Base-by-base conservation (phyloP, 2,888 invertebrate species). In the Endomychus coccineus region DNA sequence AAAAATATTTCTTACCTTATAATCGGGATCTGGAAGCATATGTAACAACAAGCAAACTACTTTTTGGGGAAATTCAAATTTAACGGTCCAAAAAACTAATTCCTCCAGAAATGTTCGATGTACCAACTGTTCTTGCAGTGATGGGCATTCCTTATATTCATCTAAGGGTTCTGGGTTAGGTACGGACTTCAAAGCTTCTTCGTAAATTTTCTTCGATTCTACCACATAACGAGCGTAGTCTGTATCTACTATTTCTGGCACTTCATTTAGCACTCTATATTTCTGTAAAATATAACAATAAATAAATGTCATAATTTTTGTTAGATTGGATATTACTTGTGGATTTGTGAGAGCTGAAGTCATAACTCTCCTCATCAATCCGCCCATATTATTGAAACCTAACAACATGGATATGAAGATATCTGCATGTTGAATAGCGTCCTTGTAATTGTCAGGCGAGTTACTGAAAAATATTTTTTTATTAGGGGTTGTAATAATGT, bases 31-130 rank as follows among this genome's bases (percentile, higher is more conserved):
- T 2, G 95, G 95, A 55, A 97, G 70, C 83, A 97, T 87, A 61
- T 94, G 92, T 34, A 97, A 75, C 42, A 97, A 69, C 48, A 96
- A 78, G 59, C 95, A 96, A 34, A 96, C 95, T 37, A 97, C 77
- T 61, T 91, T 92, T 69, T 96, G 94, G 1, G 96, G 96, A 69
- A 96, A 97, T 67, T 96, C 94, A 66, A 87, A 92, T 62, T 89
- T 89, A 42, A 96, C 91, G 13, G 91, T 92, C 96, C 97, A 97
- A 71, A 97, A 96, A 51, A 96, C 88, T 48, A 97, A 76, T 70
- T 97, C 97, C 64, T 96, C 95, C 12, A 94, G 71, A 45, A 94
- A 77, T 0, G 88, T 90, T 51, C 77, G 78, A 66, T 94, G 91
- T 17, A 79, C 75, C 22, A 92, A 69, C 16, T 80, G 77, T 48